Evolutionary conservation across 2,797 vertebrate species (phyloP), one percentile per base, ranked within the genome.

Genomic region (Platyrinchus mystaceus): DNA sequence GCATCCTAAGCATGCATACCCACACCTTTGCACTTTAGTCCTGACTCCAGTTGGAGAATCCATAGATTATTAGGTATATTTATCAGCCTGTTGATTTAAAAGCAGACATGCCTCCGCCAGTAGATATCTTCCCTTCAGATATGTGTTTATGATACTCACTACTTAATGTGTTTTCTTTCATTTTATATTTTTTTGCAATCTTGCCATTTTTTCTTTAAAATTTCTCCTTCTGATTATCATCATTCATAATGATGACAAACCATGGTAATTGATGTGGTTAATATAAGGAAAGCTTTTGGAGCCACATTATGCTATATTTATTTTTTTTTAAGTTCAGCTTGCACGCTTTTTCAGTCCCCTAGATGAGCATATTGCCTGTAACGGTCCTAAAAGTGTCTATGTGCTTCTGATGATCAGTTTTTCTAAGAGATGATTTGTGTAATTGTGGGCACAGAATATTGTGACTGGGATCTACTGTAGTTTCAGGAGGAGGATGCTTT

Each of bases 11-110:
- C 16, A 18, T 6, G 11, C 0, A 4, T 60, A 9, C 8, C 37
- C 3, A 4, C 21, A 28, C 5, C 5, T 71, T 26, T 69, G 46
- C 34, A 60, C 7, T 30, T 49, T 49, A 71, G 24, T 34, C 15
- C 37, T 3, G 2, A 7, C 9, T 68, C 18, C 18, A 27, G 14
- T 9, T 80, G 52, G 23, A 85, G 37, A 82, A 79, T 30, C 20
- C 0, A 0, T 56, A 46, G 44, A 59, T 43, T 32, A 49, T 8
- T 10, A 67, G 11, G 17, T 20, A 4, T 15, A 22, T 60, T 78
- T 36, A 46, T 62, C 34, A 80, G 2, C 8, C 10, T 52, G 5
- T 32, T 84, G n/a, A 50, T 50, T 77, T 70, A 58, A 87, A 64
- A 56, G 53, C 21, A 68, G 30, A 75, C 5, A 17, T n/a, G 9